Evolutionary conservation across 1,140 invertebrate genomes (phyloP).

Genomic region (Drosophila hydei): DNA sequence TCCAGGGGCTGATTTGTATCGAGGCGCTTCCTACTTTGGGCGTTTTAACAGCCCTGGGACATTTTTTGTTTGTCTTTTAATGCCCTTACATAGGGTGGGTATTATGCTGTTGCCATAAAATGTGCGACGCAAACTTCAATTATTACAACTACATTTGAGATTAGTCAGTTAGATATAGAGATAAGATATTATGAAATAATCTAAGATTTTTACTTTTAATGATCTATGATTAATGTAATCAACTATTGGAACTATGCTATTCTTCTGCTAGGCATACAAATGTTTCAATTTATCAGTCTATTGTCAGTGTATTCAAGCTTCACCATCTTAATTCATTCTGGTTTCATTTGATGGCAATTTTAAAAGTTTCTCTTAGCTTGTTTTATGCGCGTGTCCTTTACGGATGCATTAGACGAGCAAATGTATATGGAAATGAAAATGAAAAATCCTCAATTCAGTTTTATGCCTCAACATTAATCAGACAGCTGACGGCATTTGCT

Average conservation of each 20-base stretch:
- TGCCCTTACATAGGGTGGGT: neutral
- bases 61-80: conserved; percentile 14
- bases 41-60: conserved; percentile 17
- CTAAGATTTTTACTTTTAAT: too few species aligned
- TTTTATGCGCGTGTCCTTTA: conserved; percentile 36
- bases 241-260: too few species aligned
- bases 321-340: neutral
- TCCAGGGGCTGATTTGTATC: conserved; percentile 16
- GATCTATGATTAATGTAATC: too few species aligned
- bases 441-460: conserved; percentile 16
- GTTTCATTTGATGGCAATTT: conserved; percentile 30
- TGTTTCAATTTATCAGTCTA: too few species aligned
- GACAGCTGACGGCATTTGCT: conserved; percentile 22
- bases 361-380: conserved; percentile 38
- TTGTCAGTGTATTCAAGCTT: neutral
- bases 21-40: neutral
- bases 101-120: neutral
- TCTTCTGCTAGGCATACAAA: too few species aligned
- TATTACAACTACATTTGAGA: neutral
- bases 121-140: neutral
- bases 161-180: too few species aligned
- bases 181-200: too few species aligned
- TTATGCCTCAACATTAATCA: conserved; percentile 32
- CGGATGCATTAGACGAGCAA: neutral
- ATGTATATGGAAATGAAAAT: conserved; percentile 24